A percentile compares a stretch with the other conserved stretches of the same genome.
These are phyloP conservation scores for Chelon auratus DNA, from an alignment of 2,797 vertebrate genomes.

Conservation along the genomic window DNA sequence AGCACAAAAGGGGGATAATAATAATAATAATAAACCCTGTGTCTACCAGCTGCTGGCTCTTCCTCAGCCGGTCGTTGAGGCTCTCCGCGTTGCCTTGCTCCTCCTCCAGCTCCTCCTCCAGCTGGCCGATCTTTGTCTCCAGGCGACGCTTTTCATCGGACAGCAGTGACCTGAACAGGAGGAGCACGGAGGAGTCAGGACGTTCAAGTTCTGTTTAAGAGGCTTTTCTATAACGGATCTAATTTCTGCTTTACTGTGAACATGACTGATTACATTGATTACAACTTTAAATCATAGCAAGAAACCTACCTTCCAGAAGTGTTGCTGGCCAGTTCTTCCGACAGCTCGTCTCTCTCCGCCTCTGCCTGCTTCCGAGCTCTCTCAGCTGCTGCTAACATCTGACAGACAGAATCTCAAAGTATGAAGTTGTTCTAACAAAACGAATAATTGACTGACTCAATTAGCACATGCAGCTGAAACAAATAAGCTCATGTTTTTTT, in stretches of 20 bases:
- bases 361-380: conserved; percentile 93
- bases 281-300: too few species aligned
- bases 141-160: conserved; percentile 94
- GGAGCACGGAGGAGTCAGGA: not conserved
- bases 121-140: conserved; percentile 90
- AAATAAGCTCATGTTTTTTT: not conserved
- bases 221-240: too few species aligned
- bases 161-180: conserved; percentile 83
- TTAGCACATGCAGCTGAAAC: not conserved
- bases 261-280: too few species aligned
- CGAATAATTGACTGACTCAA: not conserved
- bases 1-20: too few species aligned
- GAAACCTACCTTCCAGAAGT: conserved; percentile 89
- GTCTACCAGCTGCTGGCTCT: conserved; percentile 92
- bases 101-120: conserved; percentile 98
- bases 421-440: not conserved
- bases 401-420: conserved; percentile 1
- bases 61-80: conserved; percentile 93
- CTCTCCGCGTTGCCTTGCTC: conserved; percentile 92
- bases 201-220: not conserved
- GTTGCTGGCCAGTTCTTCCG: conserved; percentile 91
- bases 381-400: conserved; percentile 89
- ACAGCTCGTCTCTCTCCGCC: conserved; percentile 92
- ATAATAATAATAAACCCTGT: too few species aligned
- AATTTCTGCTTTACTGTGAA: too few species aligned